Evolutionary conservation across 2,888 invertebrate genomes (phyloP).

Genomic region (Tinea semifulvella): DNA sequence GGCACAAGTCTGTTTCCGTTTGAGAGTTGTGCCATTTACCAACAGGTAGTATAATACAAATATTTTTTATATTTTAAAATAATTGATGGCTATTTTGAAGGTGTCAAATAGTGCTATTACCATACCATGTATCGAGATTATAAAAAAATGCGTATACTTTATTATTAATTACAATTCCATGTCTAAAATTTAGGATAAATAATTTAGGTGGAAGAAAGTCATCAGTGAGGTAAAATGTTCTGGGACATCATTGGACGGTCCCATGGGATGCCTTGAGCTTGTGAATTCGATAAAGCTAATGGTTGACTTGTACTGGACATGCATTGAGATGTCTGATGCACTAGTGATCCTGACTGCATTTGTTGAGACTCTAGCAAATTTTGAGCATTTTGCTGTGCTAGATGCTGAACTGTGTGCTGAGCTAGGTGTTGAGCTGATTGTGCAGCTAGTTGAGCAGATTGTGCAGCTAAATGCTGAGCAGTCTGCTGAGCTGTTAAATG

Average conservation of each 20-base stretch:
- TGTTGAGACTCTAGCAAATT: slow-evolving; percentile 32
- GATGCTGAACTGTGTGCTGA: slow-evolving; percentile 15
- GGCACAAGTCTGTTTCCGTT: too few species aligned
- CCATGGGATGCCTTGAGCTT: slow-evolving; percentile 54
- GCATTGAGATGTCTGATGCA: slow-evolving; percentile 55
- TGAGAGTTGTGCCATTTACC: too few species aligned
- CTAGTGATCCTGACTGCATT: slow-evolving; percentile 27
- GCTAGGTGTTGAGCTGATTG: slow-evolving; percentile 38
- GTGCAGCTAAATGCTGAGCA: slow-evolving; percentile 34
- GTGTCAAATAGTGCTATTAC: too few species aligned
- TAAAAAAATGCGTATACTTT: too few species aligned
- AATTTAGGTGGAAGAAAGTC: slow-evolving; percentile 16
- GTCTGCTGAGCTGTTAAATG: slow-evolving; percentile 38
- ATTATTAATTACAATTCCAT: slow-evolving; percentile 1
- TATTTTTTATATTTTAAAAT: too few species aligned
- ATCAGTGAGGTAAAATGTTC: slow-evolving; percentile 57
- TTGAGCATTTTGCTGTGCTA: slow-evolving; percentile 23
- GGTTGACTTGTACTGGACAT: slow-evolving; percentile 59
- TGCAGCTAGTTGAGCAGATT: slow-evolving; percentile 35
- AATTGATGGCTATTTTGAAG: too few species aligned
- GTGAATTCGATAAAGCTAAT: slow-evolving; percentile 54
- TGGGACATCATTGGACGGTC: slow-evolving; percentile 51
- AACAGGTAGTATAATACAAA: too few species aligned
- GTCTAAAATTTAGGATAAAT: slow-evolving; percentile 2
- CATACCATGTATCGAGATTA: too few species aligned